phyloP scores from a whole-genome alignment of 2,113 vertebrate species.

The Leucoraja erinaceus region DNA sequence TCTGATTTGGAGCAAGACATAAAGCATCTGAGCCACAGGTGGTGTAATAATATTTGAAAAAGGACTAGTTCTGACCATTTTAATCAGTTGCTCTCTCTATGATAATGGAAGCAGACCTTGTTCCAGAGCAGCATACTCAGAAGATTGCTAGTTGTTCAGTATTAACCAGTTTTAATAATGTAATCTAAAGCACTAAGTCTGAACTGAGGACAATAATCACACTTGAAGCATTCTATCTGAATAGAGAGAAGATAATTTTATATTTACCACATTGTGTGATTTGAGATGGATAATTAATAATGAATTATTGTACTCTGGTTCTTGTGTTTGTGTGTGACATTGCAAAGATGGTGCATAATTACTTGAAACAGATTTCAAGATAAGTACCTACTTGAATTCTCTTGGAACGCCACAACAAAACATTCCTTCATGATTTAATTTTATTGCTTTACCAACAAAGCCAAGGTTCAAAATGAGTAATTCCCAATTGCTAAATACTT shows the following conservation, averaged over 20 bases:
- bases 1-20: neutral
- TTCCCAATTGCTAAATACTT: neutral
- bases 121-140: neutral
- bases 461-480: neutral
- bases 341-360: neutral
- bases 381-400: neutral
- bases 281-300: neutral
- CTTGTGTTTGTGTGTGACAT: neutral
- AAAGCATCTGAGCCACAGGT: neutral
- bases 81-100: neutral
- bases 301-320: neutral
- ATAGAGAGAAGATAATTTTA: neutral
- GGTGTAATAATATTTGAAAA: neutral
- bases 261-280: neutral
- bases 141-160: neutral
- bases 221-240: neutral
- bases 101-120: neutral
- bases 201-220: neutral
- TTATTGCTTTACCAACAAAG: neutral
- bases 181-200: neutral
- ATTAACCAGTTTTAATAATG: neutral
- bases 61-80: neutral
- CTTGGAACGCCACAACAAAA: neutral
- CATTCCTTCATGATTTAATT: neutral
- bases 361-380: neutral